Conservation (phyloP, 1,140 invertebrate species). For the Portunus trituberculatus region DNA sequence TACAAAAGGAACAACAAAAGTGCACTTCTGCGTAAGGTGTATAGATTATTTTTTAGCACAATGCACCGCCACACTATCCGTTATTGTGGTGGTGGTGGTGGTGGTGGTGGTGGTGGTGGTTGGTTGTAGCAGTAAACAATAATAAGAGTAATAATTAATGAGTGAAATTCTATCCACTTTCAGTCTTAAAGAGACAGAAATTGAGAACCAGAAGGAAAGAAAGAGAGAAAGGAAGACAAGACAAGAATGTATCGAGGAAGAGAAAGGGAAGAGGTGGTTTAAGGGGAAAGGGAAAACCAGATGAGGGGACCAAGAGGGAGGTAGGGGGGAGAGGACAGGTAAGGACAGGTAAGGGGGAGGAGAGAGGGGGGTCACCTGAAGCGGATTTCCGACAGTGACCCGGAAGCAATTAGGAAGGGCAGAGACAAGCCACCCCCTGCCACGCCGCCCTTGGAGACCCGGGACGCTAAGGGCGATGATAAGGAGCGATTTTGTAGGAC, state of each 20-base stretch:
- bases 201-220: background rate
- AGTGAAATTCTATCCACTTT: too few species aligned
- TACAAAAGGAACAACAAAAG: too few species aligned
- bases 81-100: background rate
- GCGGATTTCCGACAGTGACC: slow-evolving; percentile 43
- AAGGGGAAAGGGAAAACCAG: background rate
- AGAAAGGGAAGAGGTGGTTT: background rate
- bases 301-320: background rate
- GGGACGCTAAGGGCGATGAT: background rate
- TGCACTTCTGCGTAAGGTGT: too few species aligned
- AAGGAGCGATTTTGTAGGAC: background rate
- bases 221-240: background rate
- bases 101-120: background rate
- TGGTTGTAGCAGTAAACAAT: background rate
- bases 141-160: background rate
- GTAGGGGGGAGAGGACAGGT: background rate
- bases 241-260: background rate
- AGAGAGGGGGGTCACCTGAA: slow-evolving; percentile 23
- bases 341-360: background rate
- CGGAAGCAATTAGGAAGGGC: slow-evolving; percentile 45
- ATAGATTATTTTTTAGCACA: too few species aligned
- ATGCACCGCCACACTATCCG: too few species aligned
- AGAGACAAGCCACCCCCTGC: background rate
- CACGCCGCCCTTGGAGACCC: background rate
- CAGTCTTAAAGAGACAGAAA: background rate